A percentile compares a stretch with the other conserved stretches of the same genome.
Evolutionary conservation across 2,797 vertebrate species (phyloP).

Genomic region (Esox masquinongy): DNA sequence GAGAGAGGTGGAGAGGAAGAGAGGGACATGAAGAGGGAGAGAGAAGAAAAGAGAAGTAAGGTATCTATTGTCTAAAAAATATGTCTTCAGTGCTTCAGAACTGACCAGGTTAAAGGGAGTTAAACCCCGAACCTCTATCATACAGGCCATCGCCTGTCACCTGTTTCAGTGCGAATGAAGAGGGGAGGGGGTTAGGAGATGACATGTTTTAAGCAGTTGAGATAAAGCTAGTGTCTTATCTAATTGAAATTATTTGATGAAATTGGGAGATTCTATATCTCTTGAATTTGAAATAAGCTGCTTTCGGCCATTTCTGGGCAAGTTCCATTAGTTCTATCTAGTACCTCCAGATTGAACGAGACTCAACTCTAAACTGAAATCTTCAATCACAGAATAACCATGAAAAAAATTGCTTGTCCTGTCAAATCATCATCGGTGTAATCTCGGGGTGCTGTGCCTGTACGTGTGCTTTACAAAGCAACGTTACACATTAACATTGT

Average conservation of each 20-base stretch:
- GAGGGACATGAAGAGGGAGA: background rate
- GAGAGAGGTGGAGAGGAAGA: background rate
- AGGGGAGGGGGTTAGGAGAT: background rate
- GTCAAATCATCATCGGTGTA: background rate
- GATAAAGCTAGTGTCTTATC: conserved; percentile 27
- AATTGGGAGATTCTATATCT: conserved; percentile 48
- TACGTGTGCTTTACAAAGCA: background rate
- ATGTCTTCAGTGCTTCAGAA: background rate
- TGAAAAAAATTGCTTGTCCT: background rate
- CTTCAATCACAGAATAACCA: background rate
- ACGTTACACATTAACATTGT: too few relatives aligned
- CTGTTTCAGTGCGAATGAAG: background rate
- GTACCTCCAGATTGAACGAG: background rate
- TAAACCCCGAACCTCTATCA: background rate
- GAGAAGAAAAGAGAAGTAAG: background rate
- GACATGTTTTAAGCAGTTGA: background rate
- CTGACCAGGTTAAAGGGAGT: background rate
- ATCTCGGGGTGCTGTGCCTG: background rate
- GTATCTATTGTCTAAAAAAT: background rate
- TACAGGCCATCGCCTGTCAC: background rate
- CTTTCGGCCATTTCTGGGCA: conserved; percentile 38
- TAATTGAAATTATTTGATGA: conserved; percentile 48
- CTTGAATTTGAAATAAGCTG: conserved; percentile 49
- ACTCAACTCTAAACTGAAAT: background rate
- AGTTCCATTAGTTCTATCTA: background rate